Evolutionary conservation across 2,113 vertebrate genomes (phyloP), one percentile per base, ranked within the genome.

Genomic region (Daphoenositta chrysoptera): DNA sequence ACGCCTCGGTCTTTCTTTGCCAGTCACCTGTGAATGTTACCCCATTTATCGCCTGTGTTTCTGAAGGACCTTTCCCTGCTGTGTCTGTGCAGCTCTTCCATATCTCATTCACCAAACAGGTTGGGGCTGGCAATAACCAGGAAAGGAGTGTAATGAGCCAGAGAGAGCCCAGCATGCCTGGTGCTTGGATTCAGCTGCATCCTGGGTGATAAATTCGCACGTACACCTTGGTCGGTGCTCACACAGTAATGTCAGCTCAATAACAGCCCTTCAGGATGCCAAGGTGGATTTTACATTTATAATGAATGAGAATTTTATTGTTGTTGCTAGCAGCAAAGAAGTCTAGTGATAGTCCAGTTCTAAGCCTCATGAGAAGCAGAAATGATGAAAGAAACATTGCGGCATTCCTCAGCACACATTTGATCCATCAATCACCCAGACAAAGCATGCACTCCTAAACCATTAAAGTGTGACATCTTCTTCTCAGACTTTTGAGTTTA

Each of bases 351-450:
- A 68, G 91, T 56, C 60, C 64, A 12, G 61, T 72, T 90, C 60
- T 79, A 47, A 66, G 51, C 69, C 73, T 66, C 8, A 1, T 9
- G 69, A 95, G 93, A 85, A 90, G 56, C 31, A 84, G 35, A 47
- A 77, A 90, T 56, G 87, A 90, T 97, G 93, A 89, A 96, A 95
- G 85, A 93, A 91, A 90, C 33, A 7, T 64, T 61, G 78, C 3
- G 0, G 70, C 69, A 72, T 90, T 96, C 92, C 84, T 90, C 83
- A 63, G 90, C 95, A 23, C 58, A 81, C 83, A 73, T 83, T 96
- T 96, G 93, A 96, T 83, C 96, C 93, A 98, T 98, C 97, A 97
- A 95, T 98, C 98, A 98, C 82, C 33, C 73, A 86, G 80, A 92
- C 96, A 94, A 94, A 90, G 83, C 35, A 8, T 91, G 95, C 30